phyloP scores from a whole-genome alignment of 2,888 invertebrate species.

The Sericinus montela region DNA sequence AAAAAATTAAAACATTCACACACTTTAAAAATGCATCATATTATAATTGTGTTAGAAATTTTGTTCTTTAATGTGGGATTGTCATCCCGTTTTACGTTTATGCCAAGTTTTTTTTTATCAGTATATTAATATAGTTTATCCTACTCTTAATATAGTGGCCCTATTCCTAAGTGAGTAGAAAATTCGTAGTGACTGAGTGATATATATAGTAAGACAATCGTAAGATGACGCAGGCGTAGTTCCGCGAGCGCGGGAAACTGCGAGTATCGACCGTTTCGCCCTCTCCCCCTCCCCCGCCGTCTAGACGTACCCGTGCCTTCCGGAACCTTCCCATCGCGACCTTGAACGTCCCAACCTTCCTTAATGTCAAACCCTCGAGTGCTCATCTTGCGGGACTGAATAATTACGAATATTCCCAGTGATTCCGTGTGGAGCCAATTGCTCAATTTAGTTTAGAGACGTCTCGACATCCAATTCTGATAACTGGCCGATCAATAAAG shows the following conservation, averaged over 20 bases:
- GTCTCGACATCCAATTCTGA: conserved; percentile 15
- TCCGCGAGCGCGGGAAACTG: conserved; percentile 73
- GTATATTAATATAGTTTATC: too few species aligned
- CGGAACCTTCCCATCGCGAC: conserved; percentile 71
- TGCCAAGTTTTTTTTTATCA: too few species aligned
- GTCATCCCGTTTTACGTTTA: too few species aligned
- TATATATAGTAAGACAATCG: conserved; percentile 36
- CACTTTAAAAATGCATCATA: too few species aligned
- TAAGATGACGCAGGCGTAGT: conserved; percentile 67
- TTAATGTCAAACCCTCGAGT: conserved; percentile 57
- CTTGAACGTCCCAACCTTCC: conserved; percentile 77
- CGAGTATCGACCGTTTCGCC: conserved; percentile 70
- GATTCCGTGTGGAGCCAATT: conserved; percentile 30
- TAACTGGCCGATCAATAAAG: neutral
- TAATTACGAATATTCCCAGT: conserved; percentile 4
- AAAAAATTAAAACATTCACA: too few species aligned
- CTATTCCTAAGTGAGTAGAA: neutral
- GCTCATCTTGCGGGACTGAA: conserved; percentile 52
- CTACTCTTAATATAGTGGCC: neutral
- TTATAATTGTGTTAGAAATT: too few species aligned
- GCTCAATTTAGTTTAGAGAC: conserved; percentile 14
- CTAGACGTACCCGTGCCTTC: conserved; percentile 75
- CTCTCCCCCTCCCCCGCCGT: conserved; percentile 57
- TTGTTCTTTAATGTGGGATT: too few species aligned
- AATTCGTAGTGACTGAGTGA: neutral